Conservation (phyloP, 2,797 vertebrate species). For the Chloroceryle amazona region DNA sequence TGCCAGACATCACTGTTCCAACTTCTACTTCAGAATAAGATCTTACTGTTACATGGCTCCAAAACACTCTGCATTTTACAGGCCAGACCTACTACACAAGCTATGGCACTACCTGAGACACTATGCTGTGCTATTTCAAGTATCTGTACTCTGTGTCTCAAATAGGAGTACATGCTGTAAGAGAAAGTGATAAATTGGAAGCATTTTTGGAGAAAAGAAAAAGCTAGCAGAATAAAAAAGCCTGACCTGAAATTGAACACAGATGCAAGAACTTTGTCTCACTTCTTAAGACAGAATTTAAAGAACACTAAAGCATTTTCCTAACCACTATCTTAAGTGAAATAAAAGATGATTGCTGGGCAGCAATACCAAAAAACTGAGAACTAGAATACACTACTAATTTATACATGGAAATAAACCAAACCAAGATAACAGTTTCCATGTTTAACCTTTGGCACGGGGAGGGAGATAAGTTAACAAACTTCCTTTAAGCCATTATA, state of each 20-base stretch:
- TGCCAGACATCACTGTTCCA: background rate
- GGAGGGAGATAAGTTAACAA: background rate
- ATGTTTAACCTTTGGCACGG: background rate
- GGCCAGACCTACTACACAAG: background rate
- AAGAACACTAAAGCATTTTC: background rate
- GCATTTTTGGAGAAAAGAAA: background rate
- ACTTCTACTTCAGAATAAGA: background rate
- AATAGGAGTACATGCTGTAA: fast-evolving
- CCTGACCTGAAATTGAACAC: background rate
- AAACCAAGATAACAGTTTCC: background rate
- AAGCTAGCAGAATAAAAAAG: background rate
- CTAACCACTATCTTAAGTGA: background rate
- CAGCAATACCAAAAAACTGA: background rate
- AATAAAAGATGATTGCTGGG: background rate
- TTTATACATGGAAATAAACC: background rate
- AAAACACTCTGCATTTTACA: background rate
- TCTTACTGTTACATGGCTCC: background rate
- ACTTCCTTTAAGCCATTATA: background rate
- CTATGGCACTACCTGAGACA: background rate
- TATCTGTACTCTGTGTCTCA: background rate
- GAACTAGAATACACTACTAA: background rate
- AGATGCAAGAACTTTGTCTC: background rate
- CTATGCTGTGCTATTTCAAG: background rate
- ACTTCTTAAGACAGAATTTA: background rate
- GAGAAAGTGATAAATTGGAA: background rate